Evolutionary conservation across 2,888 invertebrate genomes (phyloP), one percentile per base, ranked within the genome.

Genomic region (Eubasilissa splendida): DNA sequence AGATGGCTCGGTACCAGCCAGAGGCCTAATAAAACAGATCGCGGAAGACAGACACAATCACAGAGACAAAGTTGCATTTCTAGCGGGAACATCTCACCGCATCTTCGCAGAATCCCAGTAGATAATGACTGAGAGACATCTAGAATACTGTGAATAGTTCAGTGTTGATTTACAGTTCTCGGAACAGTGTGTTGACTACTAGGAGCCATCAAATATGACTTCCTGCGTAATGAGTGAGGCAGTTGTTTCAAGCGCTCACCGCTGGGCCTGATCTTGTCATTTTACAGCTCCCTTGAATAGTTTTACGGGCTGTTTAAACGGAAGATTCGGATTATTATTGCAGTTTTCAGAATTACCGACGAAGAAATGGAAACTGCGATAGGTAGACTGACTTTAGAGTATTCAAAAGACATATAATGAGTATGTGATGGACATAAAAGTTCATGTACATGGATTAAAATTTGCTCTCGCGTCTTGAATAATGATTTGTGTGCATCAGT

Each of bases 181-280:
- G 54, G 76, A 76, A 76, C 54, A 66, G 76, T 53, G 76, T 76
- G 76, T 76, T 76, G 76, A 76, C 63, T 65, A 65, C 76, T 33
- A 8, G 56, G 54, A 63, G 10, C 63, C 76, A 65, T 76, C 76
- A 76, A 52, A 58, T 31, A 14, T 53, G 60, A 76, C 65, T 53
- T 76, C 76, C 76, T 76, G 76, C 54, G 42, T 52, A 33, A 33
- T 63, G 60, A 76, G 59, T 65, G 65, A 76, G 12, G 31, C n/a
- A n/a, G 14, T 76, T 14, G 52, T 76, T 65, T 11, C 31, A 52
- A 11, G 31, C 5, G 66, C 65, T 60, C 42, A 42, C 42, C 42
- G 42, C 2, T 42, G 7, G 42, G 3, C 42, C 42, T 31, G 42
- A 60, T 75, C 60, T 60, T 42, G 59, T 60, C 58, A 14, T n/a